Evolutionary conservation across 2,113 vertebrate genomes (phyloP), one percentile per base, ranked within the genome.

Genomic region (Myxocyprinus asiaticus): DNA sequence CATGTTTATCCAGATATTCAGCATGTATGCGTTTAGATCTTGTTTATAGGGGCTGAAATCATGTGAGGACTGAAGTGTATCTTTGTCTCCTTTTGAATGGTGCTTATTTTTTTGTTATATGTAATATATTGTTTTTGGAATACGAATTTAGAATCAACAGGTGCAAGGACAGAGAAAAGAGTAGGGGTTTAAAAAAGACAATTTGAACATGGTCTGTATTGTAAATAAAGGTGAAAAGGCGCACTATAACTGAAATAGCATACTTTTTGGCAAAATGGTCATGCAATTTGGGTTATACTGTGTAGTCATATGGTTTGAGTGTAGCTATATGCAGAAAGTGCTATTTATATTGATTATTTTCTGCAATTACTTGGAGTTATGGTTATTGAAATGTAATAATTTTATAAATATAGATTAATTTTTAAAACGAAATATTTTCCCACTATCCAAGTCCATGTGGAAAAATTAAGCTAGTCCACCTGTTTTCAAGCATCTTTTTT

Each of bases 401-500:
- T 33, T n/a, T n/a, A n/a, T n/a, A n/a, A n/a, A n/a, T n/a, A n/a
- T n/a, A n/a, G n/a, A n/a, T n/a, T n/a, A n/a, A n/a, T n/a, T n/a
- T n/a, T n/a, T n/a, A n/a, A n/a, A n/a, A n/a, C n/a, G n/a, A n/a
- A n/a, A n/a, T n/a, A n/a, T n/a, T n/a, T n/a, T n/a, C n/a, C n/a
- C n/a, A n/a, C n/a, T n/a, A n/a, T n/a, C n/a, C n/a, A n/a, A n/a
- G 22, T 33, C 22, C 22, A 9, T 48, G 9, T 48, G 47, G 47
- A 7, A 7, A 48, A 9, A 33, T 33, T 33, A 33, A 33, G 22
- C 22, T 1, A 2, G 5, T 48, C 9, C 2, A 58, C 50, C 68
- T 65, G 22, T 56, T 73, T 12, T 33, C 22, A 33, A 33, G 22
- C 22, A 1, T 33, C 22, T 70, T 84, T 86, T 70, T 9, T 67